Conservation (phyloP, 2,113 vertebrate genomes). For the Alouatta palliata region DNA sequence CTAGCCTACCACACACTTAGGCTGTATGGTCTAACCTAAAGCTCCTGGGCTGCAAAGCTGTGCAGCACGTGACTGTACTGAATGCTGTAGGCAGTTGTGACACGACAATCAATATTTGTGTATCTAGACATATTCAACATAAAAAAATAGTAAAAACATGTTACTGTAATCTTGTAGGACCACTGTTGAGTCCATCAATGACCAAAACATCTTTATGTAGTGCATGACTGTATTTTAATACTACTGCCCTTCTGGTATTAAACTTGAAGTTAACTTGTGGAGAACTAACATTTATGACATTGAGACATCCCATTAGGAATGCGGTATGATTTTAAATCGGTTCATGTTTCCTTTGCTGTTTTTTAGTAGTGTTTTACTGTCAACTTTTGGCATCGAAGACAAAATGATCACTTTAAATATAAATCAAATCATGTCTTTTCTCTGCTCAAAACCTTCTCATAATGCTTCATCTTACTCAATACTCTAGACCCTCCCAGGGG, state of each 20-base stretch:
- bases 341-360: fast-evolving
- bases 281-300: fast-evolving
- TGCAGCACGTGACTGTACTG: background rate
- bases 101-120: fast-evolving
- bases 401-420: background rate
- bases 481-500: background rate
- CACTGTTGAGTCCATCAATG: background rate
- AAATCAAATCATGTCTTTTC: background rate
- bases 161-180: background rate
- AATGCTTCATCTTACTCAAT: background rate
- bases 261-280: background rate
- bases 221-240: background rate
- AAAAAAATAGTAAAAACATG: background rate
- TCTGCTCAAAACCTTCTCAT: background rate
- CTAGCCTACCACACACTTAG: background rate
- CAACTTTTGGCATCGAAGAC: background rate
- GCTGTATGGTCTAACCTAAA: background rate
- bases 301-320: too few species aligned
- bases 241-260: fast-evolving
- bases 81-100: background rate
- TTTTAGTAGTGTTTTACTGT: background rate
- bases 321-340: fast-evolving
- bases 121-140: background rate
- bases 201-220: background rate
- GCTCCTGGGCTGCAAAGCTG: background rate